A percentile compares a stretch with the other conserved stretches of the same genome.
These are phyloP conservation scores for Spea bombifrons DNA, from an alignment of 2,113 vertebrate species.

Conservation along the genomic window DNA sequence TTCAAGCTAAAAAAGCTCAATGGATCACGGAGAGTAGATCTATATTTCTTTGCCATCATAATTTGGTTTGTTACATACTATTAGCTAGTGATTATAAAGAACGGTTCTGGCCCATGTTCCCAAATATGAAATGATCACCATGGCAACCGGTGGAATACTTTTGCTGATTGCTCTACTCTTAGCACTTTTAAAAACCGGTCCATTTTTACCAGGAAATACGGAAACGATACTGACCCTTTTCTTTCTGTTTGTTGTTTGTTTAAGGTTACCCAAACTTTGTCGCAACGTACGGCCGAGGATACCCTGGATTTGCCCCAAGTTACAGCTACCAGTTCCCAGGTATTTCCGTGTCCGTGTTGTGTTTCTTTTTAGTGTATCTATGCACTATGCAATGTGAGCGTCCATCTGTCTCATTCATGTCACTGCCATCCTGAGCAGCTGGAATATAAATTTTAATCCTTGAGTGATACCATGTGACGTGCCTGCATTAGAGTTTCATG, in stretches of 20 bases:
- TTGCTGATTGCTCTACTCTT: neutral
- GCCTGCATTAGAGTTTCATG: too few species aligned
- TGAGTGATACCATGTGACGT: too few species aligned
- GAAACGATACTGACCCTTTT: neutral
- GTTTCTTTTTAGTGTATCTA: constrained; percentile 1
- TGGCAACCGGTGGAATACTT: neutral
- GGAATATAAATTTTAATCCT: neutral
- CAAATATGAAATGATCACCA: neutral
- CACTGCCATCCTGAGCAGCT: neutral
- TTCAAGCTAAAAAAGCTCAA: too few species aligned
- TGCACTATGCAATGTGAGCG: neutral
- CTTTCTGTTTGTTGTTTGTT: constrained; percentile 50
- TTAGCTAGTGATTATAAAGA: too few species aligned
- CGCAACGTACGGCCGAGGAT: constrained; percentile 95
- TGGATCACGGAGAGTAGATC: too few species aligned
- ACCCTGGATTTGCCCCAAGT: constrained; percentile 96
- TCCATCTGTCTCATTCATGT: neutral
- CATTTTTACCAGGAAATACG: neutral
- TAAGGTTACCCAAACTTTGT: constrained; percentile 98
- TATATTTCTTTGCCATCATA: too few species aligned
- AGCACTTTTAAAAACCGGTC: too few species aligned
- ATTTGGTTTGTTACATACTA: too few species aligned
- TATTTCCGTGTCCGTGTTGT: constrained; percentile 61
- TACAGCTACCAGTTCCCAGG: constrained; percentile 99
- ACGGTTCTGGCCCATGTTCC: neutral